Evolutionary conservation across 2,797 vertebrate species (phyloP).

Genomic region (Antennarius maculatus): DNA sequence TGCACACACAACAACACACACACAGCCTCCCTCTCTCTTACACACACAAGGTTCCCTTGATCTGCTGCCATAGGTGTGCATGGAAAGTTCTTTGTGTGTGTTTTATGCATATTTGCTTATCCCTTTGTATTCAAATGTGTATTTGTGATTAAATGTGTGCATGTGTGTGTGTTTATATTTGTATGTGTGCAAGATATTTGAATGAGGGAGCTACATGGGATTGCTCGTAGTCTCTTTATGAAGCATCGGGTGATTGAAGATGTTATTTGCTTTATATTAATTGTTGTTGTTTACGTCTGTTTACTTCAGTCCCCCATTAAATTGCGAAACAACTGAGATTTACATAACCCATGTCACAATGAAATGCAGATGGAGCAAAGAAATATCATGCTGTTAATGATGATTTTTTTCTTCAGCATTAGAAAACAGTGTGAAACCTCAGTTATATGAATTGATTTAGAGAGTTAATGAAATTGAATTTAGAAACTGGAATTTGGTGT

Average conservation of each 20-base stretch:
- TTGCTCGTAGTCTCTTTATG: conserved; percentile 53
- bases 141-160: conserved; percentile 6
- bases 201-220: conserved; percentile 34
- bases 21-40: neutral
- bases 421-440: conserved; percentile 23
- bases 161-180: too few relatives aligned
- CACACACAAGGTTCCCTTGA: conserved; percentile 45
- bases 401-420: neutral
- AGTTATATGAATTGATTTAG: conserved; percentile 45
- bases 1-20: neutral
- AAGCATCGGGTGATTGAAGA: conserved; percentile 39
- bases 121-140: conserved; percentile 41
- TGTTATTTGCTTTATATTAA: conserved; percentile 47
- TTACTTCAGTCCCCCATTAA: conserved; percentile 37
- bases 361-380: conserved; percentile 20
- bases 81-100: conserved; percentile 29
- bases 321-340: conserved; percentile 43
- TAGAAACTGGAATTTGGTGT: conserved; percentile 31
- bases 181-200: conserved; percentile 21
- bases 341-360: conserved; percentile 12
- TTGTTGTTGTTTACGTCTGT: conserved; percentile 29
- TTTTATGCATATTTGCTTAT: conserved; percentile 37
- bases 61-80: conserved; percentile 57
- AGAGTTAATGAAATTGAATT: conserved; percentile 32
- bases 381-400: conserved; percentile 13